phyloP scores from a whole-genome alignment of 2,888 invertebrate species.

The Lacanobia wlatinum region DNA sequence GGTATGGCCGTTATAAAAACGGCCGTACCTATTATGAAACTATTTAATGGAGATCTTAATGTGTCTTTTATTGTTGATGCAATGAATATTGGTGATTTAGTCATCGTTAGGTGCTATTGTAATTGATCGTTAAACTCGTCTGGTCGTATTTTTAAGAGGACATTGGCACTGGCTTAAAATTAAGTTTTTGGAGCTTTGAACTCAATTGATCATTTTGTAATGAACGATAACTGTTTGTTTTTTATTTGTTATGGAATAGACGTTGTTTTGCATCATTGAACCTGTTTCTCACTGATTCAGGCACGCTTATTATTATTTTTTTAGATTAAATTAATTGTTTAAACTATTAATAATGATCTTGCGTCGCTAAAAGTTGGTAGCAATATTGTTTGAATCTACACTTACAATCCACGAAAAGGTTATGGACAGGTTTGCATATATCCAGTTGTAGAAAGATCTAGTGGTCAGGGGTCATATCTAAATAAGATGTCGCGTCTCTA shows the following conservation, averaged over 20 bases:
- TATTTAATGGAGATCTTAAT: constrained; percentile 35
- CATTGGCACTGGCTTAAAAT: not conserved
- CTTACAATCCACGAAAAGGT: not conserved
- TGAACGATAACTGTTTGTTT: not conserved
- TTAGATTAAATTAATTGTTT: too few relatives aligned
- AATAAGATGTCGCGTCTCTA: not conserved
- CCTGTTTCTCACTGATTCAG: not conserved
- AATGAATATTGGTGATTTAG: constrained; percentile 30
- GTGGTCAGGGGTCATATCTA: not conserved
- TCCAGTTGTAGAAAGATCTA: not conserved
- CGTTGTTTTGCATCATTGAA: not conserved
- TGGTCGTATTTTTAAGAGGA: constrained; percentile 27
- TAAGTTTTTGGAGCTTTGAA: not conserved
- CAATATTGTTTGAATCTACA: too few relatives aligned
- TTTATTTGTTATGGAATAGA: not conserved
- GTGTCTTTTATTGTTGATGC: constrained; percentile 39
- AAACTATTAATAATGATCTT: too few relatives aligned
- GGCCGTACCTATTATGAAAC: constrained; percentile 9
- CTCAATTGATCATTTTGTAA: not conserved
- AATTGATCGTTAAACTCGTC: constrained; percentile 21
- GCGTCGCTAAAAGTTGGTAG: too few relatives aligned
- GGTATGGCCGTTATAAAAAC: constrained; percentile 6
- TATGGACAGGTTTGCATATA: too few relatives aligned
- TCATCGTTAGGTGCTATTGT: constrained; percentile 21
- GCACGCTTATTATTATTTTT: too few relatives aligned